Base-by-base conservation (phyloP, 2,113 vertebrate genomes). In the Mohoua ochrocephala region DNA sequence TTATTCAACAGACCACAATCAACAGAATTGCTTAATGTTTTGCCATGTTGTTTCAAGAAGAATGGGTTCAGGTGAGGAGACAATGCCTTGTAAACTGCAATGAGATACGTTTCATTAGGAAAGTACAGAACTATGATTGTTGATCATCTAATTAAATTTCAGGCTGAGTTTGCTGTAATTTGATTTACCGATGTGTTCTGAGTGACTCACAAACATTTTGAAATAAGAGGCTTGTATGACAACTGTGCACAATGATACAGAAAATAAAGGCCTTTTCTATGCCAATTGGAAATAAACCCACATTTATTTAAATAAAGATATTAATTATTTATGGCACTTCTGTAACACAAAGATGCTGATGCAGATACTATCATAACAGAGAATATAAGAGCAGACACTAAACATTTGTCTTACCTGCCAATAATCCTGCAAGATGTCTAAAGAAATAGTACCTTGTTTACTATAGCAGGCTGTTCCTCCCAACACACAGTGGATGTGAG, bases 251-350 rank as follows among this genome's bases (percentile, higher is more conserved):
- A 83, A 57, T 15, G 49, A 84, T 57, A 93, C 35, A 95, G 89
- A 87, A 93, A 91, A 95, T 53, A 91, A 94, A 93, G 90, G 81
- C 30, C 56, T 78, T 84, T 92, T 47, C 61, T 30, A 74, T 78
- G 59, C 65, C 94, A 94, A 80, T 44, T 82, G 76, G 61, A 88
- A 97, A 96, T 80, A 87, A 93, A 93, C 50, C 23, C 69, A 92
- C 28, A 94, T 87, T 90, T 95, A 74, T 95, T 95, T 82, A 95
- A 91, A 91, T 89, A 87, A 77, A 74, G 20, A 73, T 35, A 93
- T 81, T 73, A 76, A 95, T 95, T 93, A 97, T 96, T 95, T 94
- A 96, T 76, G 33, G 35, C 0, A 50, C 3, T 84, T 81, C 59
- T 53, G 49, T 83, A 89, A 73, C 37, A 74, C 65, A 85, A 76